These are phyloP conservation scores for Tetropium fuscum DNA, from an alignment of 2,888 invertebrate genomes.

Conservation along the genomic window DNA sequence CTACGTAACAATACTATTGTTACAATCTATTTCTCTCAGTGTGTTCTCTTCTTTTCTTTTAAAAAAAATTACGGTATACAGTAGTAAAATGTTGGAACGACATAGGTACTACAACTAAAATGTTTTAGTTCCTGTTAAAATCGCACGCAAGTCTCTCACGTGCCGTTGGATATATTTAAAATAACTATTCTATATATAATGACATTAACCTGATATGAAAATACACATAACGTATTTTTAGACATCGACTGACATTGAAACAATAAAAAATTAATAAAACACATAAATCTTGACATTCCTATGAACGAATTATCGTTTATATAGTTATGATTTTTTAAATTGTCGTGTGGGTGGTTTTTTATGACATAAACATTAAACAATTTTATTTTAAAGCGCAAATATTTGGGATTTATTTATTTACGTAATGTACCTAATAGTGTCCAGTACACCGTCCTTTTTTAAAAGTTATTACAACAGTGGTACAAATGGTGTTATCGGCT, in stretches of 20 bases:
- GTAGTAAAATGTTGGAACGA: too few relatives aligned
- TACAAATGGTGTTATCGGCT: too few relatives aligned
- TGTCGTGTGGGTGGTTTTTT: conserved; percentile 1
- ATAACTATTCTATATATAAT: conserved; percentile 17
- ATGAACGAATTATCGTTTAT: neutral
- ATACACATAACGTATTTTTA: conserved; percentile 14
- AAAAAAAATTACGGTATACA: too few relatives aligned
- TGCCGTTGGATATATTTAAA: too few relatives aligned
- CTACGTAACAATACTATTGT: too few relatives aligned
- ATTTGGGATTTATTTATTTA: neutral
- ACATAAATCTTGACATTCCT: neutral
- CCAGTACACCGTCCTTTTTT: too few relatives aligned
- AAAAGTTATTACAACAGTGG: too few relatives aligned
- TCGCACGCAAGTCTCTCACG: too few relatives aligned
- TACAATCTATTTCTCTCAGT: neutral
- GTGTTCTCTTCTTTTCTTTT: too few relatives aligned
- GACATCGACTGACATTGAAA: conserved; percentile 21
- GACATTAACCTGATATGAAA: conserved; percentile 18
- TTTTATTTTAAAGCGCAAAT: neutral
- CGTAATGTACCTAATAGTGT: neutral
- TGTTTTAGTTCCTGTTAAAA: too few relatives aligned
- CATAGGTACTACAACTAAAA: too few relatives aligned
- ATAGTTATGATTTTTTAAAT: neutral
- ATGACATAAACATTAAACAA: neutral
- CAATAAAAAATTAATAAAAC: conserved; percentile 13